These are phyloP conservation scores for Diorhabda sublineata DNA, from an alignment of 1,140 invertebrate species.

Conservation along the genomic window DNA sequence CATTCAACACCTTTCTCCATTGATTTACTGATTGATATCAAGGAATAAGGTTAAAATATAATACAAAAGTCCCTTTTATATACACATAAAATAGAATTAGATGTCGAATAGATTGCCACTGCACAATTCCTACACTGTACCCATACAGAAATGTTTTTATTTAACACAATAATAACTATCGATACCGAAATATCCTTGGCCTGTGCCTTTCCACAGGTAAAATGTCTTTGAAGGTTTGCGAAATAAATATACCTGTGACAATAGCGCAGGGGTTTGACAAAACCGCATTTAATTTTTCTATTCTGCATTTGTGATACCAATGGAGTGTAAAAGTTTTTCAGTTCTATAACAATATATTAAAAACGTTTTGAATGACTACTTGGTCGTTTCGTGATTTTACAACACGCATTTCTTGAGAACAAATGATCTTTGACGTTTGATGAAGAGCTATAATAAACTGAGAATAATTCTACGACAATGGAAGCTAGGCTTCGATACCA, in stretches of 20 bases:
- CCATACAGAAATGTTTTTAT: conserved; percentile 8
- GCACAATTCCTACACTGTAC: background rate
- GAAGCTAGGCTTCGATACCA: background rate
- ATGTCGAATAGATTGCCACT: background rate
- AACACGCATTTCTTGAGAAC: conserved; percentile 11
- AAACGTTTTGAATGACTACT: conserved; percentile 1
- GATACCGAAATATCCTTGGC: background rate
- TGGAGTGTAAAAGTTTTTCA: conserved; percentile 12
- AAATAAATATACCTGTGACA: conserved; percentile 6
- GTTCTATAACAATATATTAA: conserved; percentile 12
- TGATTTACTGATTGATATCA: background rate
- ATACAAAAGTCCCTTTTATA: background rate
- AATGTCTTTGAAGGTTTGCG: conserved; percentile 4
- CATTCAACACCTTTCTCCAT: too few species aligned
- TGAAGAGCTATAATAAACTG: background rate
- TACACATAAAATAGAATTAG: background rate
- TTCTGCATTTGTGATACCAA: conserved; percentile 6
- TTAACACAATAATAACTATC: background rate
- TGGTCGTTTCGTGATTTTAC: background rate
- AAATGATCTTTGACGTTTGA: conserved; percentile 5
- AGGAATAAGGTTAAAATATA: background rate
- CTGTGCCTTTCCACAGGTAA: conserved; percentile 11
- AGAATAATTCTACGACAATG: conserved; percentile 9
- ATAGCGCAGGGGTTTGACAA: conserved; percentile 18
- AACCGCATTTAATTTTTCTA: conserved; percentile 19